Evolutionary conservation across 30 jellyfish, hydroid and myxozoan genomes (phyloP).

Genomic region (Cassiopea xamachana): DNA sequence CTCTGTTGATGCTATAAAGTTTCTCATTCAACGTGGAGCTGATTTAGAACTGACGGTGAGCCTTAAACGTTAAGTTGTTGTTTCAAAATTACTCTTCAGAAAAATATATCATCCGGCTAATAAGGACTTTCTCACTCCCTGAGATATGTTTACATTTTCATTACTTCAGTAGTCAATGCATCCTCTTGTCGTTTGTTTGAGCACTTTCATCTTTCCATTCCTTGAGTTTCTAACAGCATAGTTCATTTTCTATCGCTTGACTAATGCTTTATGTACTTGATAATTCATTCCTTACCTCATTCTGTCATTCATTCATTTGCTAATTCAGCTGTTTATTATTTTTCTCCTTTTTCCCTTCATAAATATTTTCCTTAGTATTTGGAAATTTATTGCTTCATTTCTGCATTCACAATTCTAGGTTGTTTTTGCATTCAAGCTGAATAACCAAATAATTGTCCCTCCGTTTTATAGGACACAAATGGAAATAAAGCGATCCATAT

Average conservation of each 20-base stretch:
- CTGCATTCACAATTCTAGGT: too few relatives aligned
- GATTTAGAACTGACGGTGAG: slow-evolving; percentile 75
- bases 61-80: background rate
- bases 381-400: too few relatives aligned
- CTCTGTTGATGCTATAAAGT: slow-evolving; percentile 65
- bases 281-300: background rate
- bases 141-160: too few relatives aligned
- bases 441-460: too few relatives aligned
- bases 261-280: background rate
- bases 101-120: slow-evolving; percentile 29
- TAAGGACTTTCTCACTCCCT: background rate
- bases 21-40: slow-evolving; percentile 67
- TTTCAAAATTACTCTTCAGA: background rate
- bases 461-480: slow-evolving; percentile 65
- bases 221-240: background rate
- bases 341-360: background rate
- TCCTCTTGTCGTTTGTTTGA: too few relatives aligned
- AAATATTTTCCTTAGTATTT: too few relatives aligned
- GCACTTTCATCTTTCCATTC: background rate
- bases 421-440: too few relatives aligned
- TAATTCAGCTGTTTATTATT: background rate
- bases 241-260: background rate
- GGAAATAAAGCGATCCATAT: slow-evolving; percentile 94
- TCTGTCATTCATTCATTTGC: background rate
- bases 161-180: too few relatives aligned